A percentile compares a stretch with the other conserved stretches of the same genome.
These are phyloP conservation scores for Brachionus plicatilis DNA, from an alignment of 1,140 invertebrate genomes.

Conservation along the genomic window DNA sequence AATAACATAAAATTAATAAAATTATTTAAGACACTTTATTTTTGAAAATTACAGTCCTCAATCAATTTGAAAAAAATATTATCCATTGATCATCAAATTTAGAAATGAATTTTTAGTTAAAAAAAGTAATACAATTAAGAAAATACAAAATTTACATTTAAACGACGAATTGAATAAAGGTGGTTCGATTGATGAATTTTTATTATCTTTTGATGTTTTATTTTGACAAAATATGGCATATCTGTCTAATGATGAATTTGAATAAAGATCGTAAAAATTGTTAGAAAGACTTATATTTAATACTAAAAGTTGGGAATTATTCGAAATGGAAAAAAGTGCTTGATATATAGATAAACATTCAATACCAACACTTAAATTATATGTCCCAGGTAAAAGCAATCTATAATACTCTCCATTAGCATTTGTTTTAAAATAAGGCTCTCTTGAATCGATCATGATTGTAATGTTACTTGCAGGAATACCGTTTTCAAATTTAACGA, in stretches of 20 bases:
- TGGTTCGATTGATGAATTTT: no score
- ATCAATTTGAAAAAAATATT: no score
- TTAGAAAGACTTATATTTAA: background rate
- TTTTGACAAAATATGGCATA: background rate
- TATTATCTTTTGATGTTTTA: no score
- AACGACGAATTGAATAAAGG: no score
- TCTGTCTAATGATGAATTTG: background rate
- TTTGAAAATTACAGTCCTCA: no score
- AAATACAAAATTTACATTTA: no score
- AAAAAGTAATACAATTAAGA: no score
- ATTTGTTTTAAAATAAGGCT: slow-evolving; percentile 28
- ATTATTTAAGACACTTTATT: no score
- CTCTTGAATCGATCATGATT: background rate
- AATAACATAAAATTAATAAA: no score
- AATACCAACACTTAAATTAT: background rate
- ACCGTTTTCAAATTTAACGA: slow-evolving; percentile 39
- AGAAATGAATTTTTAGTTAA: no score
- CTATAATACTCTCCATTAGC: slow-evolving; percentile 24
- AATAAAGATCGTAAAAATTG: background rate
- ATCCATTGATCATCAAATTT: no score
- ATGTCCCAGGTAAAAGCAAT: background rate
- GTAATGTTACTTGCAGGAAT: background rate
- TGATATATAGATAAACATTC: background rate
- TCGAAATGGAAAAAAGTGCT: background rate
- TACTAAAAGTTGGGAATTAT: background rate